Conservation (phyloP, 2,888 invertebrate species). For the Atherix ibis region DNA sequence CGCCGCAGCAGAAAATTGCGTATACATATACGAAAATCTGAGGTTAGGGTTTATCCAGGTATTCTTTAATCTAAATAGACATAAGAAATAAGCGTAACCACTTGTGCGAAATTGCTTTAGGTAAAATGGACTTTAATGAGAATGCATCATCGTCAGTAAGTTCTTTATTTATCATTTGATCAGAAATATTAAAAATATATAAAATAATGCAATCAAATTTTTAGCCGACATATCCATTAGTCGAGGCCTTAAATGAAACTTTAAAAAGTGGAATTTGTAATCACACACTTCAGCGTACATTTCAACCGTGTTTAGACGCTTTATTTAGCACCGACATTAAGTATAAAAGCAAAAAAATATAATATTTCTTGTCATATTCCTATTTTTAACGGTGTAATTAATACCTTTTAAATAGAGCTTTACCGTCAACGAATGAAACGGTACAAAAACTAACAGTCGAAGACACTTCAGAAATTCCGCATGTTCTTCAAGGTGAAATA, state of each 20-base stretch:
- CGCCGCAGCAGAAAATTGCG: no score
- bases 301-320: conserved; percentile 76
- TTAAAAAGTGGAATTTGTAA: conserved; percentile 73
- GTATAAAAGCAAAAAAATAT: conserved; percentile 34
- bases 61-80: no score
- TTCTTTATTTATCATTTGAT: no score
- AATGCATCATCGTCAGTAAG: conserved; percentile 15
- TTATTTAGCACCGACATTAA: conserved; percentile 78
- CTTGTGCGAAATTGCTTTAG: conserved; percentile 87
- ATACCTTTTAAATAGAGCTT: conserved; percentile 38
- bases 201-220: no score
- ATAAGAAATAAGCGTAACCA: no score
- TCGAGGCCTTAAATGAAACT: conserved; percentile 70
- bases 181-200: no score
- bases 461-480: conserved; percentile 60
- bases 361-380: conserved; percentile 1
- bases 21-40: no score
- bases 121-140: conserved; percentile 41
- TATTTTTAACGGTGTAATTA: no score
- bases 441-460: conserved; percentile 52
- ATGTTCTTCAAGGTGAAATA: conserved; percentile 86
- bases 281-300: conserved; percentile 83
- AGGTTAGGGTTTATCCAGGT: no score
- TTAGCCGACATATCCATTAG: no score
- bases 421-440: conserved; percentile 58